Evolutionary conservation across 2,888 invertebrate genomes (phyloP).

Genomic region (Erpobdella octoculata): DNA sequence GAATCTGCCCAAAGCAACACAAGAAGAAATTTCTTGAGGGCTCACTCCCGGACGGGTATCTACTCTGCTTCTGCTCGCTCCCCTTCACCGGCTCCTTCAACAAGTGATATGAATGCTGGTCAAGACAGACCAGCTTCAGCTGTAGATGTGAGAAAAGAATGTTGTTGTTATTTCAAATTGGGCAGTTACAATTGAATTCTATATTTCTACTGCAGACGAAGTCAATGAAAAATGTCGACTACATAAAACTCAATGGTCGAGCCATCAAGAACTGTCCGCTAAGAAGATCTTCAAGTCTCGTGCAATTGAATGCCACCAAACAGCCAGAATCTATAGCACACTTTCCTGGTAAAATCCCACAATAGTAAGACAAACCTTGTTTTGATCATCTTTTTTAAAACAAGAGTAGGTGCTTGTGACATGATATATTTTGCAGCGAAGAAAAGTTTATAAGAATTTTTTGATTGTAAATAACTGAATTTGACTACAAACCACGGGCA

Average conservation of each 20-base stretch:
- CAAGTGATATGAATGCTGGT: not conserved
- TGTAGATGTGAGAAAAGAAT: not conserved
- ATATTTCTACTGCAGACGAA: too few species aligned
- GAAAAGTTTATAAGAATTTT: too few species aligned
- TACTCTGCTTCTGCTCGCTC: conserved; percentile 25
- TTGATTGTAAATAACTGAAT: too few species aligned
- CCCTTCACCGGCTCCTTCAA: not conserved
- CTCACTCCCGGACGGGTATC: conserved; percentile 46
- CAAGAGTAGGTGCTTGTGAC: not conserved
- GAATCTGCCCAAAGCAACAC: not conserved
- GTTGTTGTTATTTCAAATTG: too few species aligned
- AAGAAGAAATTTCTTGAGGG: conserved; percentile 44
- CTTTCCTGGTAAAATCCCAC: conserved; percentile 3
- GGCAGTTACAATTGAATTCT: too few species aligned
- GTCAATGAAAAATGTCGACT: conserved; percentile 12
- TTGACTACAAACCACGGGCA: too few species aligned
- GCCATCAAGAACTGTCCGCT: not conserved
- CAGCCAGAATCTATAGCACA: not conserved
- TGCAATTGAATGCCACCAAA: not conserved
- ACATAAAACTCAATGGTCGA: conserved; percentile 11
- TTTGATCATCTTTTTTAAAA: not conserved
- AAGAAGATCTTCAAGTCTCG: conserved; percentile 7
- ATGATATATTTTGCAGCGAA: not conserved
- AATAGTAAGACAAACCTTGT: not conserved
- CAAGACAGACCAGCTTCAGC: not conserved